Evolutionary conservation across 1,140 invertebrate species (phyloP), one percentile per base, ranked within the genome.

Genomic region (Helicorthomorpha holstii): DNA sequence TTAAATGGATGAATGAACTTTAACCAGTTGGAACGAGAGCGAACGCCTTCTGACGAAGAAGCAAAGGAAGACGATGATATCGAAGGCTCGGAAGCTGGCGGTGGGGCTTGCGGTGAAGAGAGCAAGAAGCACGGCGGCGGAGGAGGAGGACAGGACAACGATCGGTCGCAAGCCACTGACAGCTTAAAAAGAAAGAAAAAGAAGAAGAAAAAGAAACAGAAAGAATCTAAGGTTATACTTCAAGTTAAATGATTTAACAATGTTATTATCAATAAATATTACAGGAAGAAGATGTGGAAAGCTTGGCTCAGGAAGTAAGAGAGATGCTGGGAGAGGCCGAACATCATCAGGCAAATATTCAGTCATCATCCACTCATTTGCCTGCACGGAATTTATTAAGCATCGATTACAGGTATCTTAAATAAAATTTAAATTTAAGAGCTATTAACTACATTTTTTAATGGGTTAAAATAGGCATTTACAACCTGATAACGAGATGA

Each of bases 401-500:
- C 44, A 46, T 46, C 7, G 38, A 21, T 42, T 14, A 24, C 49
- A 29, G 51, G 34, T 55, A 63, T 79, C 29, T 61, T 14, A 38
- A n/a, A 26, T 27, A 3, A 1, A 22, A 25, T 27, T 19, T 45
- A 23, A 54, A 22, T 50, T 38, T 44, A 29, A n/a, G 19, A 26
- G 26, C 27, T 38, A 44, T 22, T 34, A 24, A 48, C 19, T 16
- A 38, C 41, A 26, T 54, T 51, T 50, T 53, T 49, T 87, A 10
- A 68, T 60, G 26, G 68, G 85, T 2, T 78, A 85, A 47, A 70
- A 75, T 49, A 85, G 82, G 62, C 71, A 85, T 66, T 67, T 93
- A 2, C 89, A 88, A 70, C 75, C 81, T 27, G 80, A 81, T 50
- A 84, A 85, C 69, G 89, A 93, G 69, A 69, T 91, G 55, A 82